Evolutionary conservation across 2,797 vertebrate genomes (phyloP), one percentile per base, ranked within the genome.

Genomic region (Lepus townsendii): DNA sequence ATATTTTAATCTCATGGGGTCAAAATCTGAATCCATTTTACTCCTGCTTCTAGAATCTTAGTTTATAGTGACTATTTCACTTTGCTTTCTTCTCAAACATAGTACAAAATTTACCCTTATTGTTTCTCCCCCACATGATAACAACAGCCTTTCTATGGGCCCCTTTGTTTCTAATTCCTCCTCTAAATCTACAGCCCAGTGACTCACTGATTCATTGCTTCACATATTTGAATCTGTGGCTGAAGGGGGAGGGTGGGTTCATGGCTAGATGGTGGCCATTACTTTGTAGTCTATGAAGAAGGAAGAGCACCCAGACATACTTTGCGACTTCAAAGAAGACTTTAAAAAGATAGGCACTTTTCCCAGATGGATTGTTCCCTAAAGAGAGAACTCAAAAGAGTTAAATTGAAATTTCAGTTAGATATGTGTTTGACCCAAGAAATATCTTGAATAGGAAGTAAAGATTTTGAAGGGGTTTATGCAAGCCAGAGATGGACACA

Each of bases 351-450:
- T 19, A 30, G 16, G n/a, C 20, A 16, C 27, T 92, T 90, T 88
- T 26, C n/a, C 57, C 16, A 68, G 16, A 22, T 68, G 19, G 26
- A 13, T 83, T 84, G 16, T 88, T 88, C 90, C 73, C 77, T 69
- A 75, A 57, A 84, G 71, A 87, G 22, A 91, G 63, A 91, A 69
- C 30, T 83, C 32, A 30, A 52, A 88, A 47, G 47, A 95, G 73
- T 0, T 57, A n/a, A 93, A 82, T 82, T 88, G 88, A 83, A 88
- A 87, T 78, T 75, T 93, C n/a, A 85, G 57, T 66, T 77, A 73
- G 32, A 42, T 83, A 12, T 52, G 30, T 42, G 7, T 69, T 30
- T 82, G 57, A 65, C 35, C 47, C n/a, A 86, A 94, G 79, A 83
- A 95, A 35, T 12, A 54, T 72, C 77, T 87, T 82, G 42, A 94